Conservation (phyloP, 1,140 invertebrate genomes). For the Chironomus tepperi region DNA sequence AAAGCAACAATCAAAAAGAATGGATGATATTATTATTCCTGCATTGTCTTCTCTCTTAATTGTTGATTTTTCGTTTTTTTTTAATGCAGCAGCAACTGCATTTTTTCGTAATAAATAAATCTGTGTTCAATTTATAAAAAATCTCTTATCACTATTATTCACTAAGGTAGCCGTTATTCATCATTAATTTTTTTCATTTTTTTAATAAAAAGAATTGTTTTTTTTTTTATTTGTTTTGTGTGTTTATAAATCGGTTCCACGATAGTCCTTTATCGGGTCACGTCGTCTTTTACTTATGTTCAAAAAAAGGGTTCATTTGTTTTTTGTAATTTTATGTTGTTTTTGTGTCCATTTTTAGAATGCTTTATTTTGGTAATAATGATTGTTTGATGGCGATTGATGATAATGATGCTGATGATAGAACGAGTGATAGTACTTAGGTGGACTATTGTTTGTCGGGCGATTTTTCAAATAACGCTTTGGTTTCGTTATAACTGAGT, state of each 20-base stretch:
- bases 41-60: background rate
- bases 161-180: slow-evolving; percentile 10
- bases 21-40: background rate
- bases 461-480: slow-evolving; percentile 6
- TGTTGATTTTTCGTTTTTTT: background rate
- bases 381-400: slow-evolving; percentile 23
- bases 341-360: background rate
- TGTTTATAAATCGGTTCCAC: background rate
- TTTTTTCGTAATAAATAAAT: slow-evolving; percentile 10
- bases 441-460: slow-evolving; percentile 16
- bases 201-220: too few relatives aligned
- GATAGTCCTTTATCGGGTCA: background rate
- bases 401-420: background rate
- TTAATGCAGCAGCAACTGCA: slow-evolving; percentile 4
- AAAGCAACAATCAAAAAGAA: slow-evolving; percentile 11
- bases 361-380: slow-evolving; percentile 23
- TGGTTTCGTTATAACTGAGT: slow-evolving; percentile 18
- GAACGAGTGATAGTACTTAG: background rate
- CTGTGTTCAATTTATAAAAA: slow-evolving; percentile 10
- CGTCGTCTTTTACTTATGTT: background rate
- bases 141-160: slow-evolving; percentile 8
- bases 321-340: background rate
- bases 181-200: background rate
- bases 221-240: background rate
- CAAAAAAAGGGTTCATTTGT: background rate